Conservation (phyloP, 2,888 invertebrate genomes). For the Caenorhabditis zanzibari region DNA sequence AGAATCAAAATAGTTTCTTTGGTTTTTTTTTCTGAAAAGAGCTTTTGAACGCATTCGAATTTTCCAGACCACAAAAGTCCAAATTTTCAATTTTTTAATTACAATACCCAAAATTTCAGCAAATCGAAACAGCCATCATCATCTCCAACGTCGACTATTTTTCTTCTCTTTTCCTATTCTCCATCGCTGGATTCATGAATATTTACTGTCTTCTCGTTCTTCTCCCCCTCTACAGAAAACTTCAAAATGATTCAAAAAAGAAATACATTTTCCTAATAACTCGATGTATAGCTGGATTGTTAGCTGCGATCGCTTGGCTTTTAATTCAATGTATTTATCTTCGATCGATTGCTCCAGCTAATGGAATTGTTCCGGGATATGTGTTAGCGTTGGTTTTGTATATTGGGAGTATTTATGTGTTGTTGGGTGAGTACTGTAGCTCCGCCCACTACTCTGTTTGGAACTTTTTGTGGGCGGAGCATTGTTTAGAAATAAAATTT, state of each 20-base stretch:
- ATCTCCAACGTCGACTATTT: conserved; percentile 30
- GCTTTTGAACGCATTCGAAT: no score
- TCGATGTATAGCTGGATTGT: conserved; percentile 1
- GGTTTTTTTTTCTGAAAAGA: no score
- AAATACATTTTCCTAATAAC: conserved; percentile 41
- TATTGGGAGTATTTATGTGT: conserved; percentile 34
- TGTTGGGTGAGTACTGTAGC: conserved; percentile 18
- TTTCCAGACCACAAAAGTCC: no score
- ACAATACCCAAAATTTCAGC: background rate
- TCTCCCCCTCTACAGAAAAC: conserved; percentile 4
- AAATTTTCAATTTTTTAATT: no score
- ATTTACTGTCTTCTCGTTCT: conserved; percentile 36
- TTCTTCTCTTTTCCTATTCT: conserved; percentile 9
- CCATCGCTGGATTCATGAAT: conserved; percentile 23
- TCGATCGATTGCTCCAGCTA: conserved; percentile 22
- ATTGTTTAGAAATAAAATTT: no score
- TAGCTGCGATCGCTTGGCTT: conserved; percentile 22
- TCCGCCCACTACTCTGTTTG: no score
- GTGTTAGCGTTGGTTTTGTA: conserved; percentile 21
- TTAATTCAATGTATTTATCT: conserved; percentile 41
- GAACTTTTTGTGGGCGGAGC: no score
- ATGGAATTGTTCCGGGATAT: conserved; percentile 15
- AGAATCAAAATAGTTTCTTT: no score
- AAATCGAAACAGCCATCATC: conserved; percentile 14
- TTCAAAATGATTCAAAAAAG: conserved; percentile 40